Base-by-base conservation (phyloP, 2,113 vertebrate genomes). In the Canis aureus region DNA sequence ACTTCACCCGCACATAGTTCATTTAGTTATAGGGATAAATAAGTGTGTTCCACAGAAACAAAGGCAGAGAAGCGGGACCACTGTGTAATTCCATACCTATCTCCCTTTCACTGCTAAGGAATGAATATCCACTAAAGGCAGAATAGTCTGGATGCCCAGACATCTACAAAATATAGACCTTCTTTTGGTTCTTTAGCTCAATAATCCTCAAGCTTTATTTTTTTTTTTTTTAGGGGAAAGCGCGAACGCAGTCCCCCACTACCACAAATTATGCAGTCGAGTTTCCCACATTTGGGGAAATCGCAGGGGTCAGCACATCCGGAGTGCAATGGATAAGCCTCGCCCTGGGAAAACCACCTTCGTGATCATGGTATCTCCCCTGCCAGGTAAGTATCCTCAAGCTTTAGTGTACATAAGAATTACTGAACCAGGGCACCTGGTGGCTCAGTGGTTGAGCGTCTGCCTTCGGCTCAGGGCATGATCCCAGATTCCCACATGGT, bases 121-220 rank as follows among this genome's bases (percentile, higher is more conserved):
- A 81, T 82, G 27, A 92, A 43, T 80, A 89, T 22, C 15, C 53
- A 83, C 35, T 53, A 69, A 59, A 71, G 10, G 8, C 13, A 89
- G 55, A 84, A 79, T 27, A 82, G 15, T 71, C 4, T 60, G 60
- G 76, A 74, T 59, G 59, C 20, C 29, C 64, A 87, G 22, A 66
- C 16, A 95, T 51, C 53, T 93, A 84, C 22, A 94, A 83, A 96
- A 94, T 53, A 82, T 25, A 81, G 55, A 27, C 51, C 25, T 51
- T 23, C 20, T 71, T 81, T 76, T 38, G 13, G 22, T 66, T 69
- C 7, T 67, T 79, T 59, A 85, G 84, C 17, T 89, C 38, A 62
- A 4, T 43, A 20, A 73, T 53, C 35, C 38, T 74, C 43, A 84
- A 88, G 49, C 5, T 83, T 64, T 43, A 51, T n/a, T n/a, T n/a